Base-by-base conservation (phyloP, 2,888 invertebrate genomes). In the Eupithecia subumbrata region DNA sequence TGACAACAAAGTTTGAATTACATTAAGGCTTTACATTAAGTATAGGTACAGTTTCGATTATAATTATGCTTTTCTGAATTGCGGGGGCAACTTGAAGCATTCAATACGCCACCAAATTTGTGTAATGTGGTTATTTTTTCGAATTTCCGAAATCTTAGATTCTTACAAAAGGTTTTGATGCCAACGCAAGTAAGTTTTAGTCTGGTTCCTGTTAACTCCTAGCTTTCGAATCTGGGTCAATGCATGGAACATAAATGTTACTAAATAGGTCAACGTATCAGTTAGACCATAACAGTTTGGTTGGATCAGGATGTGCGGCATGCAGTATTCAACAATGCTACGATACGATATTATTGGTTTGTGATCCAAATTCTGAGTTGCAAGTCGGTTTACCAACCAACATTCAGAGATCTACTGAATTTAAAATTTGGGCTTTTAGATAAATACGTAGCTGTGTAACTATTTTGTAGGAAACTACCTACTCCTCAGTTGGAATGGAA, bases 251-350 rank as follows among this genome's bases (percentile, higher is more conserved):
- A 14, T 14, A 69, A 34, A 60, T 34, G 56, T 52, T 56, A 69
- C 70, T 56, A 70, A 70, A 48, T 70, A 37, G 70, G 70, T 45
- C 73, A 67, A 40, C 48, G 25, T 25, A 22, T 68, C 43, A 68
- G 43, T 68, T 43, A n/a, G 22, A 45, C 68, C 43, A 25, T n/a
- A 25, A 68, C 68, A 45, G 22, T 43, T 45, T 25, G 68, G 68
- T 68, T 68, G 64, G 64, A 64, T 34, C 63, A 63, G 16, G 63
- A 34, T 18, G 11, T 56, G 60, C 60, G 25, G 25, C 25, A 30
- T 34, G 16, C 18, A 63, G 63, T 30, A 34, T 60, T 25, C 60
- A 12, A 60, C 56, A 22, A 56, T 56, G 56, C 56, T 22, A 22
- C 22, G 56, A 22, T 22, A 56, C 56, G 22, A 56, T 56, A 22